These are phyloP conservation scores for Opisthograptis luteolata DNA, from an alignment of 2,888 invertebrate species.

Conservation along the genomic window DNA sequence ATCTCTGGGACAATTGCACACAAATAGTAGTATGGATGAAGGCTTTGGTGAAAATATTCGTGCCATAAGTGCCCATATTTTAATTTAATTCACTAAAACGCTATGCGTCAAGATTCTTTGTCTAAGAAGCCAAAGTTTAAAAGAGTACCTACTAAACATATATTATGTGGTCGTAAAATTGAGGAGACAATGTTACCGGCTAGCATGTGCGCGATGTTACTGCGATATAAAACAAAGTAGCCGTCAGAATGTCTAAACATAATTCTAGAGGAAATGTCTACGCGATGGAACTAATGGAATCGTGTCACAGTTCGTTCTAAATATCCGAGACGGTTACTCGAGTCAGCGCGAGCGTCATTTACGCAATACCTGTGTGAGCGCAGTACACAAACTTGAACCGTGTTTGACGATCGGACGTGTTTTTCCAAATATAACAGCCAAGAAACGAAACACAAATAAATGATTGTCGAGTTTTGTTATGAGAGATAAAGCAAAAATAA, in stretches of 20 bases:
- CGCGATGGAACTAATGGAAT: constrained; percentile 61
- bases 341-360: constrained; percentile 44
- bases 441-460: no score
- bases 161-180: constrained; percentile 47
- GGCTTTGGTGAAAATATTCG: no score
- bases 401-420: constrained; percentile 2
- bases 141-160: constrained; percentile 39
- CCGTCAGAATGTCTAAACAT: constrained; percentile 48
- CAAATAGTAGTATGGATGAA: no score
- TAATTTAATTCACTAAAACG: constrained; percentile 19
- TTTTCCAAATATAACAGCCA: no score
- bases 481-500: no score
- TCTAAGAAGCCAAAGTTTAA: constrained; percentile 32
- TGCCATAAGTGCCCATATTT: no score
- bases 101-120: constrained; percentile 14
- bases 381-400: constrained; percentile 15
- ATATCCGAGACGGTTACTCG: constrained; percentile 51
- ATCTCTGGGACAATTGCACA: no score
- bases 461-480: no score
- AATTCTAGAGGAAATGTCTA: constrained; percentile 52
- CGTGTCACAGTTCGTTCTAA: constrained; percentile 59
- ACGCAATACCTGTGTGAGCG: constrained; percentile 15
- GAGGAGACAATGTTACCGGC: constrained; percentile 47
- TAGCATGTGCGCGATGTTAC: constrained; percentile 32
- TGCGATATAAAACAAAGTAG: constrained; percentile 44